phyloP scores from a whole-genome alignment of 2,113 vertebrate genomes.

The Jacana jacana region DNA sequence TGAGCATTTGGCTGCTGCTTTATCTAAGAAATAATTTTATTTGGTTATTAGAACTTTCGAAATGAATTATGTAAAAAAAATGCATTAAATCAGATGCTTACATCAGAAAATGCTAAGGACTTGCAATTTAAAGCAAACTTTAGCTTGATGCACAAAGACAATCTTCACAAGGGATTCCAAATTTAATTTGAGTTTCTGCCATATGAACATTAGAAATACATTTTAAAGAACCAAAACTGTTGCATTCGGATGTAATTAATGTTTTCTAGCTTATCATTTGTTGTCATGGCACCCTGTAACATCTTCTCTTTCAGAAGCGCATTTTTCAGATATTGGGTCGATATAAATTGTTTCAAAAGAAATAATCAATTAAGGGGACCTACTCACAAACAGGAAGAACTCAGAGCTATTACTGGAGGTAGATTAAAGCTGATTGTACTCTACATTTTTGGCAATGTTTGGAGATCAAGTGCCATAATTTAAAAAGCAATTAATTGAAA shows the following conservation, averaged over 20 bases:
- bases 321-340: not conserved
- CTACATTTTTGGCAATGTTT: not conserved
- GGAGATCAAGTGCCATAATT: not conserved
- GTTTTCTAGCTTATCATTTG: not conserved
- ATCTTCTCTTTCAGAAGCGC: not conserved
- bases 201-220: not conserved
- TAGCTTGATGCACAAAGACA: not conserved
- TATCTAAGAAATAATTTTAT: not conserved
- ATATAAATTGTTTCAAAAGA: not conserved
- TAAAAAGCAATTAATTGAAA: not conserved
- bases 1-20: not conserved
- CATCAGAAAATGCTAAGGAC: not conserved
- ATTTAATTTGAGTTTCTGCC: not conserved
- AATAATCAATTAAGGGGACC: not conserved
- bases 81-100: not conserved
- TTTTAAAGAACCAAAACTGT: not conserved
- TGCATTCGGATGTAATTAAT: accelerated
- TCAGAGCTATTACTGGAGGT: not conserved
- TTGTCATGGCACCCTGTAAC: not conserved
- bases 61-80: not conserved
- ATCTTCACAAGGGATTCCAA: not conserved
- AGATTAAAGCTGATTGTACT: not conserved
- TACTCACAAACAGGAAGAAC: not conserved
- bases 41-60: not conserved
- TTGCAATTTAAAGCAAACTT: not conserved